phyloP scores from a whole-genome alignment of 2,113 vertebrate genomes.

The Sinocyclocheilus anophthalmus region DNA sequence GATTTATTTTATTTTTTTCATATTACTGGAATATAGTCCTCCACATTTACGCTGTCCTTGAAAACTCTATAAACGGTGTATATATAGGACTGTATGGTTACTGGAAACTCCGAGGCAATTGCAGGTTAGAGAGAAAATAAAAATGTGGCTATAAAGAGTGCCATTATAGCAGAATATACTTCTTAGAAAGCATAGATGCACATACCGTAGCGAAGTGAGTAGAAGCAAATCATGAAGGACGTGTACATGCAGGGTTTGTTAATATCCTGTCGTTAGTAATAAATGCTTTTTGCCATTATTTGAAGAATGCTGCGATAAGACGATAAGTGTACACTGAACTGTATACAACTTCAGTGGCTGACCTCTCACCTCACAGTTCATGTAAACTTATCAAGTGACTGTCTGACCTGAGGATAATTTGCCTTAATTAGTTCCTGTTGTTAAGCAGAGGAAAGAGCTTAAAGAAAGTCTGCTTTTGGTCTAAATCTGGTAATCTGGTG shows the following conservation, averaged over 20 bases:
- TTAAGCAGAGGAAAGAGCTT: slow-evolving; percentile 77
- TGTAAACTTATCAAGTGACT: slow-evolving; percentile 83
- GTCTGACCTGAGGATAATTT: slow-evolving; percentile 86
- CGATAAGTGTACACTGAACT: slow-evolving; percentile 58
- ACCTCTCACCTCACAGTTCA: slow-evolving; percentile 76
- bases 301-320: slow-evolving; percentile 62
- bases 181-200: not conserved
- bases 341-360: slow-evolving; percentile 75
- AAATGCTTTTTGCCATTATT: slow-evolving; percentile 51
- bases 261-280: not conserved
- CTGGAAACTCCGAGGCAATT: slow-evolving; percentile 50
- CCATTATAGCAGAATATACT: slow-evolving; percentile 46
- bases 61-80: slow-evolving; percentile 47
- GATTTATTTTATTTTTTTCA: not conserved
- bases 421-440: slow-evolving; percentile 86
- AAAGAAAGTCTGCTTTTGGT: slow-evolving; percentile 70
- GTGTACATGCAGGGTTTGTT: not conserved
- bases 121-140: slow-evolving; percentile 50
- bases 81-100: slow-evolving; percentile 44
- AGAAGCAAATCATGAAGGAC: not conserved
- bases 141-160: slow-evolving; percentile 40
- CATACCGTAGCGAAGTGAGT: not conserved
- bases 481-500: slow-evolving; percentile 34
- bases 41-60: slow-evolving; percentile 35
- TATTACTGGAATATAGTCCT: slow-evolving; percentile 33